Evolutionary conservation across 2,113 vertebrate species (phyloP).

Genomic region (Epinephelus moara): DNA sequence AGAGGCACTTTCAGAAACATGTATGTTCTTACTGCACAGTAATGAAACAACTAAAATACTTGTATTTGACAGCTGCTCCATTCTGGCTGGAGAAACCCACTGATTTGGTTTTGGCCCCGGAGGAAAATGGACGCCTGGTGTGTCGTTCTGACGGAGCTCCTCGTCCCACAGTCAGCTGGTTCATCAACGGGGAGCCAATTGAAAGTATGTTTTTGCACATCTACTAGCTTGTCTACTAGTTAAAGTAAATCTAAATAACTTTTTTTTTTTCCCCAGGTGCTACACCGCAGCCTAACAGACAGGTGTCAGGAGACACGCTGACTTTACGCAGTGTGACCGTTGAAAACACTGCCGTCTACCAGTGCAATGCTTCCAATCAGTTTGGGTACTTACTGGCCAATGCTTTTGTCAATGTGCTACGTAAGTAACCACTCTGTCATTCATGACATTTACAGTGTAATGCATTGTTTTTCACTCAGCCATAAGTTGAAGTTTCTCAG

Average conservation of each 20-base stretch:
- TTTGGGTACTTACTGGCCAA: conserved; percentile 96
- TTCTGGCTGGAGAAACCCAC: conserved; percentile 95
- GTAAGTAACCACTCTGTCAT: conserved; percentile 79
- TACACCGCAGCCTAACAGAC: conserved; percentile 88
- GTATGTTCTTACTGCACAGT: neutral
- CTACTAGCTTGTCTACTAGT: neutral
- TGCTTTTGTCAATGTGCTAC: conserved; percentile 94
- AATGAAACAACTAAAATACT: neutral
- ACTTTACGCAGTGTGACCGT: conserved; percentile 90
- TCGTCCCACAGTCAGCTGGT: conserved; percentile 92
- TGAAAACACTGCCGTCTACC: conserved; percentile 94
- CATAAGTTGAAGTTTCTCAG: neutral
- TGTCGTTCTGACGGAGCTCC: conserved; percentile 94
- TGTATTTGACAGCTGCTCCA: conserved; percentile 87
- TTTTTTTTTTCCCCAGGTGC: conserved; percentile 77
- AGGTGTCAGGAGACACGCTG: conserved; percentile 91
- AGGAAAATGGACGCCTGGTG: conserved; percentile 90
- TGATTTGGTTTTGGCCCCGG: conserved; percentile 93
- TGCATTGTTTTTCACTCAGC: neutral
- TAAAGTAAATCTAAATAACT: neutral
- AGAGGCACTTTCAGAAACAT: conserved; percentile 25
- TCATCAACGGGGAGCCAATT: conserved; percentile 94
- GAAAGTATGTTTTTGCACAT: conserved; percentile 82
- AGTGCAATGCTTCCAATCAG: conserved; percentile 97
- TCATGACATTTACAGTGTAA: neutral